These are phyloP conservation scores for Galaxea fascicularis DNA, from an alignment of 92 coral and sea anemone species.

Conservation along the genomic window DNA sequence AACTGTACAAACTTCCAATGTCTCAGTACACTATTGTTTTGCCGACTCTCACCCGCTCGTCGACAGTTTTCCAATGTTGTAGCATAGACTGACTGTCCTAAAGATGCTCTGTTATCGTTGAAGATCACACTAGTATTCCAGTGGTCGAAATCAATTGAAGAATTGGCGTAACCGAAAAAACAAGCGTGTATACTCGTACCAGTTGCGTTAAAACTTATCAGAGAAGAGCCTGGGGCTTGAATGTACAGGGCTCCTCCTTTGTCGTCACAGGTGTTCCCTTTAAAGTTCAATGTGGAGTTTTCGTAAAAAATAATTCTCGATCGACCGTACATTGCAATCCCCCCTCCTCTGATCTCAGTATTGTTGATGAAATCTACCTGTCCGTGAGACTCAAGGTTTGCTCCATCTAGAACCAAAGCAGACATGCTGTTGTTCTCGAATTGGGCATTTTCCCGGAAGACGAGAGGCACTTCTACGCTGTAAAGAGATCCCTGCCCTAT, in stretches of 20 bases:
- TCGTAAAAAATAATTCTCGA: constrained; percentile 67
- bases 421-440: constrained; percentile 70
- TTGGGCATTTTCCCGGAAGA: constrained; percentile 49
- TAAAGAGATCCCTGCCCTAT: constrained; percentile 89
- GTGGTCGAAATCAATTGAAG: constrained; percentile 38
- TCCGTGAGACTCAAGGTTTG: constrained; percentile 64
- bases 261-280: constrained; percentile 65
- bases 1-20: constrained; percentile 80
- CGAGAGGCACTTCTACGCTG: constrained; percentile 79
- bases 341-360: constrained; percentile 88
- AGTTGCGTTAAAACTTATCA: constrained; percentile 79
- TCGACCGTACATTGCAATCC: constrained; percentile 85
- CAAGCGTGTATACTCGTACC: constrained; percentile 72
- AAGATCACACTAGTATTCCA: constrained; percentile 78
- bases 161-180: constrained; percentile 70
- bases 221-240: constrained; percentile 83
- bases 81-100: constrained; percentile 86
- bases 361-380: constrained; percentile 68
- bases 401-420: constrained; percentile 81
- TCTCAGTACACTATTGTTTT: constrained; percentile 67
- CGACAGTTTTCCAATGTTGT: constrained; percentile 86
- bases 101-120: constrained; percentile 64
- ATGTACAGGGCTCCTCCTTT: constrained; percentile 95
- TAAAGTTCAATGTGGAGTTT: constrained; percentile 66
- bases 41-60: constrained; percentile 62